These are phyloP conservation scores for Mastacembelus armatus DNA, from an alignment of 2,797 vertebrate species.

Conservation along the genomic window DNA sequence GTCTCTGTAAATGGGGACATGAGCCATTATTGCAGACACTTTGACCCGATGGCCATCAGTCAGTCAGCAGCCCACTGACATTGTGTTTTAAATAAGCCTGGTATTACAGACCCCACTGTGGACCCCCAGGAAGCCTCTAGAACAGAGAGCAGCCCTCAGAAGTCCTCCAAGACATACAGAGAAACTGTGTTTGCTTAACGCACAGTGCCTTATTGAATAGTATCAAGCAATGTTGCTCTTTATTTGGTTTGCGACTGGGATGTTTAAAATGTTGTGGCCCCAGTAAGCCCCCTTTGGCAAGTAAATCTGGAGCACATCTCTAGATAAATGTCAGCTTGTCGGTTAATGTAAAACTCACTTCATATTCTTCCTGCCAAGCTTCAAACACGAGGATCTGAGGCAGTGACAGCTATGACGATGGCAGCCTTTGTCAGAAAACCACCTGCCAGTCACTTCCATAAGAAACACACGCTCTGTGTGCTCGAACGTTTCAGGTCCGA, in stretches of 20 bases:
- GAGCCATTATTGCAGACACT: conserved; percentile 37
- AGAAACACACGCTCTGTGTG: conserved; percentile 38
- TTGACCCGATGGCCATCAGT: conserved; percentile 33
- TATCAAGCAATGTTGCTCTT: conserved; percentile 24
- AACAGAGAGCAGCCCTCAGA: conserved; percentile 3
- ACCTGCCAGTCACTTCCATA: conserved; percentile 52
- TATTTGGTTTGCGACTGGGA: conserved; percentile 36
- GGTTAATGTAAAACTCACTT: conserved; percentile 33
- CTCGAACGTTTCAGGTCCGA: neutral
- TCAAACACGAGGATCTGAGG: conserved; percentile 31
- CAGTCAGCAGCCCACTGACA: conserved; percentile 30
- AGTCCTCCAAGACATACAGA: conserved; percentile 5
- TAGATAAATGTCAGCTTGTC: conserved; percentile 54
- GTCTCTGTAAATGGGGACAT: conserved; percentile 37
- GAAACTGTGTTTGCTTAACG: conserved; percentile 28
- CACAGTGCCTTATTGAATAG: conserved; percentile 39
- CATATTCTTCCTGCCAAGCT: conserved; percentile 30
- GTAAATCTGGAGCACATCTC: conserved; percentile 37
- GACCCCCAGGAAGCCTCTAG: conserved; percentile 10
- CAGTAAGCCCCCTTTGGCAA: conserved; percentile 24
- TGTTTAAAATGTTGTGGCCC: conserved; percentile 22
- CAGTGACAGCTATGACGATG: conserved; percentile 51
- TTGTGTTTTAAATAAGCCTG: conserved; percentile 26
- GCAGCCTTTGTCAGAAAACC: conserved; percentile 44
- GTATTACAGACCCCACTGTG: conserved; percentile 10